phyloP scores from a whole-genome alignment of 2,888 invertebrate genomes.

The Sarcophaga caerulescens region DNA sequence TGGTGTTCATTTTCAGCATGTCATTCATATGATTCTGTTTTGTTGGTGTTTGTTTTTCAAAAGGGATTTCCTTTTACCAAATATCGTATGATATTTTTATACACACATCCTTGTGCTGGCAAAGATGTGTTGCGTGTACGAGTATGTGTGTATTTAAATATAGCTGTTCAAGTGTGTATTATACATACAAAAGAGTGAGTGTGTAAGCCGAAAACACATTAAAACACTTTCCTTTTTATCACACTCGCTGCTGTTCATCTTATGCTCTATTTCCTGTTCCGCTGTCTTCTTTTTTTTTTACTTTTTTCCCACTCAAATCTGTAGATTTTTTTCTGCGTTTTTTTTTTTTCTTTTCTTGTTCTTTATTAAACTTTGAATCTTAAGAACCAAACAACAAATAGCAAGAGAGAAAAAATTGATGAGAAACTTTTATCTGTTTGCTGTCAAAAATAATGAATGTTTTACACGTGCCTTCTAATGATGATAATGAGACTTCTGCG shows the following conservation, averaged over 20 bases:
- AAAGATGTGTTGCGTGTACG: not conserved
- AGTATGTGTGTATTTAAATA: not conserved
- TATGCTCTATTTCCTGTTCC: constrained; percentile 14
- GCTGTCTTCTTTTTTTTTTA: not conserved
- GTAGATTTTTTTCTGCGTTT: not conserved
- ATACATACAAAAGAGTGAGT: not conserved
- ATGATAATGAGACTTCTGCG: not conserved
- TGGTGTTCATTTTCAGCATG: not conserved
- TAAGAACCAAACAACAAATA: not conserved
- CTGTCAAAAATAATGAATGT: constrained; percentile 2
- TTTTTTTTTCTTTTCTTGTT: not conserved
- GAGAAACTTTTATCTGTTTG: not conserved
- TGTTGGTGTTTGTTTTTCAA: constrained; percentile 7
- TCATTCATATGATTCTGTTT: not conserved
- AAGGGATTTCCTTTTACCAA: constrained; percentile 14
- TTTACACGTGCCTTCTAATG: not conserved
- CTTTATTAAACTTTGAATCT: not conserved
- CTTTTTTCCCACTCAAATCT: not conserved
- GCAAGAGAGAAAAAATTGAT: not conserved
- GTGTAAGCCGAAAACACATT: not conserved
- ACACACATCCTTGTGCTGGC: not conserved
- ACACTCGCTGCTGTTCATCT: not conserved
- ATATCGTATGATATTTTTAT: not conserved
- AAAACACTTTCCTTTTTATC: not conserved
- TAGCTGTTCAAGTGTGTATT: no score